Evolutionary conservation across 2,113 vertebrate species (phyloP).

Genomic region (Dicentrarchus labrax): DNA sequence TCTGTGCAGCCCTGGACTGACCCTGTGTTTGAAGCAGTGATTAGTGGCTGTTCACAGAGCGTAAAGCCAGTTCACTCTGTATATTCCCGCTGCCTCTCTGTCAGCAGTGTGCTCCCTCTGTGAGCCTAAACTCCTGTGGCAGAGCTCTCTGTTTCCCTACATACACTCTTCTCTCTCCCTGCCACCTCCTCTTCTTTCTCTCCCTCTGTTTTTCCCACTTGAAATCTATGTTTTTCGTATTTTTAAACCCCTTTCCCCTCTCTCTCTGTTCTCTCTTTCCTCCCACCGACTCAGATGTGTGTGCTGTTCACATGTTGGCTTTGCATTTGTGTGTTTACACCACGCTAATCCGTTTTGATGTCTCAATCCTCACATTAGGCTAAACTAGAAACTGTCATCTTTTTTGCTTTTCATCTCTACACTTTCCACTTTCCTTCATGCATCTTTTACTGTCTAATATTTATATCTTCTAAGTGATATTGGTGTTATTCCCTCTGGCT

Average conservation of each 20-base stretch:
- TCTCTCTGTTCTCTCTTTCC: neutral
- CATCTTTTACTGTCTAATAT: no score
- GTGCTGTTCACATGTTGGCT: conserved; percentile 11
- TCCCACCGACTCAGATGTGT: neutral
- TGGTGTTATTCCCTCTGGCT: no score
- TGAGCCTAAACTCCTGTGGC: conserved; percentile 17
- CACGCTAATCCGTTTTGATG: conserved; percentile 11
- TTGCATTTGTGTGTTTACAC: neutral
- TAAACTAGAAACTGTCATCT: neutral
- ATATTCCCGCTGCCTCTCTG: neutral
- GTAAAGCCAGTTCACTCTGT: neutral
- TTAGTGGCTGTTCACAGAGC: neutral
- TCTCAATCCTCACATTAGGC: conserved; percentile 19
- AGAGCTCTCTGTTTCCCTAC: conserved; percentile 5
- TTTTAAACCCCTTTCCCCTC: neutral
- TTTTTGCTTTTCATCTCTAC: neutral
- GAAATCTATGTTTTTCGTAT: conserved; percentile 11
- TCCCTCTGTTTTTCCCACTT: neutral
- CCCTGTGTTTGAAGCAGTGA: neutral
- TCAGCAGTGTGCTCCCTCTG: conserved; percentile 23
- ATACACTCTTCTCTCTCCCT: neutral
- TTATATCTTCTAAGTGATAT: no score
- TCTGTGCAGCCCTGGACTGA: neutral
- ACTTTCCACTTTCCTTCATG: no score
- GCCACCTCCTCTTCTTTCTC: neutral